Evolutionary conservation across 2,113 vertebrate genomes (phyloP).

Genomic region (Salvelinus alpinus): DNA sequence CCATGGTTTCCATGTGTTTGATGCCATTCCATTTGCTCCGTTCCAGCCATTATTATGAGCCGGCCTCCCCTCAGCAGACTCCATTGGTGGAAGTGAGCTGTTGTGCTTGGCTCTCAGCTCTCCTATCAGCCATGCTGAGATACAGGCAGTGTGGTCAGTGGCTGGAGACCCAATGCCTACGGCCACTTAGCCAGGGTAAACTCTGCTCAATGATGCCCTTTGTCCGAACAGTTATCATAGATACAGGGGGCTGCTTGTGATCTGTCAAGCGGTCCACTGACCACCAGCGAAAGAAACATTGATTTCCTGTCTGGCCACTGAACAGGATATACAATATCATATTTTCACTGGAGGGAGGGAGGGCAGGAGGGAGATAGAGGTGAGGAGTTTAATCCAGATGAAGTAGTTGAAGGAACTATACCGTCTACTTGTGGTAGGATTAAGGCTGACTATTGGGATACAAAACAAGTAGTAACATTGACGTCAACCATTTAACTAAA

Average conservation of each 20-base stretch:
- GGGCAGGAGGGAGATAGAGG: background rate
- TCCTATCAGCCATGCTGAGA: slow-evolving; percentile 1
- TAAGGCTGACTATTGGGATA: no score
- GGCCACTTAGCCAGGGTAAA: slow-evolving; percentile 49
- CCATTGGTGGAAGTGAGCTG: slow-evolving; percentile 36
- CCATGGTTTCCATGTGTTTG: no score
- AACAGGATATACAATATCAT: slow-evolving; percentile 51
- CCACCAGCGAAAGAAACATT: slow-evolving; percentile 65
- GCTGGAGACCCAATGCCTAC: slow-evolving; percentile 33
- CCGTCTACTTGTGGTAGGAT: no score
- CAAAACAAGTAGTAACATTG: no score
- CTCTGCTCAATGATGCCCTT: slow-evolving; percentile 54
- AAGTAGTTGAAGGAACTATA: no score
- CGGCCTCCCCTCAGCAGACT: no score
- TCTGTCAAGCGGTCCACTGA: slow-evolving; percentile 39
- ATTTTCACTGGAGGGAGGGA: slow-evolving; percentile 33
- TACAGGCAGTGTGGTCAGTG: slow-evolving; percentile 28
- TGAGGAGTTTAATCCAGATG: background rate
- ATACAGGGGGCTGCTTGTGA: slow-evolving; percentile 55
- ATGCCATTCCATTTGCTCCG: no score
- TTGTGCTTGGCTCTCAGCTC: slow-evolving; percentile 14
- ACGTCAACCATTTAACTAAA: no score
- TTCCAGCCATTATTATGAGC: no score
- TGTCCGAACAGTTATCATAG: slow-evolving; percentile 52
- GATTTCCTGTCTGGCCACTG: slow-evolving; percentile 57